Base-by-base conservation (phyloP, 2,797 vertebrate species). In the Sebastes iracundus region DNA sequence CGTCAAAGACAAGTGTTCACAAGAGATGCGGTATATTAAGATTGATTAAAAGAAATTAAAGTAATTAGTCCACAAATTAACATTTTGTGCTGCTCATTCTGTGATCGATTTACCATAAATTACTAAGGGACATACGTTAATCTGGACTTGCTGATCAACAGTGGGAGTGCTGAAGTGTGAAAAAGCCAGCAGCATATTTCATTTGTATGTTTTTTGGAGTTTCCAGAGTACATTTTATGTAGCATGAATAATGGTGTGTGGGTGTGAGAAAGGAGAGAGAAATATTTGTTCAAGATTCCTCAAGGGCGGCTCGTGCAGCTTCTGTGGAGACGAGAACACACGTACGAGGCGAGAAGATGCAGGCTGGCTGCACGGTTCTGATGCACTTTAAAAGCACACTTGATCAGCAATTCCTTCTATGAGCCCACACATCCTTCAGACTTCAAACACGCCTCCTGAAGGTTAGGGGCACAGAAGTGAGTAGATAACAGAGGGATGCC, bases 371-470 rank as follows among this genome's bases (percentile, higher is more conserved):
- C 70, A 49, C 25, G 2, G 61, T 68, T 81, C 82, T 76, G 82
- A 80, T 80, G 80, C 76, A 82, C 84, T 92, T 90, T 90, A 83
- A 92, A 91, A 90, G 69, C 75, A 61, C 83, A 79, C 84, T 89
- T 90, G 85, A 92, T 93, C 92, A 94, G 87, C 75, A 30, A 92
- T 89, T 91, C 91, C 74, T 67, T 90, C 83, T 89, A 61, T 85
- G 83, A 88, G 78, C 80, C 59, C 71, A 79, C 89, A 79, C 87
- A 77, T 86, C 80, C 75, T 75, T 65, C 63, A 56, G 75, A 87
- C 91, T 87, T 93, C 89, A 93, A 87, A 89, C 80, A 20, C 74
- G 7, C 63, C 75, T 86, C 30, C 66, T 88, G 88, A 86, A 85
- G 87, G 79, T 86, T 75, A 58, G 2, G 65, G 81, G 61, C 67